Base-by-base conservation (phyloP, 2,888 invertebrate genomes). In the Ommatoiulus sabulosus region DNA sequence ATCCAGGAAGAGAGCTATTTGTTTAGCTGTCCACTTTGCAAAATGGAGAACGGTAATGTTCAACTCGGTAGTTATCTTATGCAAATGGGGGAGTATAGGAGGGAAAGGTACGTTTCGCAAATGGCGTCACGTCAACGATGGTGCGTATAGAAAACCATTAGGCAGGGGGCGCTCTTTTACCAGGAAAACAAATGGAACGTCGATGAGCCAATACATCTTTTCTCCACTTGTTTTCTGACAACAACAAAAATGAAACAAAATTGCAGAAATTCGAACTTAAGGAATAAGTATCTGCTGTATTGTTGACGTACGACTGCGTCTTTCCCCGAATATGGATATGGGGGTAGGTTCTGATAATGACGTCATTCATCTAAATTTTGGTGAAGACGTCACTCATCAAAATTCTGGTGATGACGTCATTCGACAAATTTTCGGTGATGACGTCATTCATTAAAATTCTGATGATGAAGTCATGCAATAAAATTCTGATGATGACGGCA, bases 1-100 rank as follows among this genome's bases (percentile, higher is more conserved):
- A 63, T 63, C 63, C 63, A 20, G 63, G 63, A 63, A 63, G 63
- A 63, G 63, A 63, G 63, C 63, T 63, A 63, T 63, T 63, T 63
- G 63, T 63, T 63, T 63, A 63, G 63, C 63, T 63, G 63, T 63
- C 63, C 63, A 63, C 63, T 63, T 63, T 63, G 63, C 63, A 20
- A 63, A 63, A 63, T 63, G 63, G 63, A 63, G 63, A 63, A 63
- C 63, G 63, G 63, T 20, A 63, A 63, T 63, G 63, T 63, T 63
- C 63, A 20, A 15, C 63, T 63, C 20, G 3, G 63, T 20, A 63
- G 63, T 63, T 63, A 63, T 63, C 63, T 63, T 63, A 63, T 63
- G 63, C 63, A 63, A 63, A 63, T 63, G 63, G n/a, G 20, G 35
- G 35, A 35, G 35, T 35, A 2, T 0, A 35, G 35, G 8, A 63